These are phyloP conservation scores for Scaptomyza hsui DNA, from an alignment of 1,140 invertebrate species.

Conservation along the genomic window DNA sequence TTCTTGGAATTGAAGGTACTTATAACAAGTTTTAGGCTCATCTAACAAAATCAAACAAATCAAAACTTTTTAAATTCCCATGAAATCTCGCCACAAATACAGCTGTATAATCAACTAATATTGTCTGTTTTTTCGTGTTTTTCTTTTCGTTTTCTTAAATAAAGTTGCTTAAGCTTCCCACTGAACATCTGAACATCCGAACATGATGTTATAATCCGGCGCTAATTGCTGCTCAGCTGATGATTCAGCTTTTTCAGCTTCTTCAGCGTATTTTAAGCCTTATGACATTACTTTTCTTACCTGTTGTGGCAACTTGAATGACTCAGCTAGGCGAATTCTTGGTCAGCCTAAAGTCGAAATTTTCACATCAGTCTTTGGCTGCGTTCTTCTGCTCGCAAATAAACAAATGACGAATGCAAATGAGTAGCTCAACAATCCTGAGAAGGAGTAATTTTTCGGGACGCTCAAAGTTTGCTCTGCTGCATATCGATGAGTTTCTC, in stretches of 20 bases:
- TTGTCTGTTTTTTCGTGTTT: neutral
- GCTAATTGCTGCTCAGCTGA: constrained; percentile 8
- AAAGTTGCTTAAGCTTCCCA: neutral
- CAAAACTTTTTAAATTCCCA: neutral
- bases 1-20: too few species aligned
- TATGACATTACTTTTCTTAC: neutral
- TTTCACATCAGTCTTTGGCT: constrained; percentile 28
- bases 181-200: too few species aligned
- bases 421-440: constrained; percentile 23
- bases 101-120: neutral
- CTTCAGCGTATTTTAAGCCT: too few species aligned
- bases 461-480: constrained; percentile 48
- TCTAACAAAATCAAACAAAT: neutral
- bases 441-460: constrained; percentile 19
- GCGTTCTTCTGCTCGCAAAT: constrained; percentile 47
- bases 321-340: constrained; percentile 4
- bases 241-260: constrained; percentile 5
- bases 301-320: neutral
- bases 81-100: neutral
- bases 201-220: constrained; percentile 1
- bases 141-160: neutral
- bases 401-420: constrained; percentile 68
- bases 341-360: constrained; percentile 12
- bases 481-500: constrained; percentile 63
- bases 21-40: too few species aligned